Percentiles rank a stretch among this genome's conserved stretches.
Conservation (phyloP, 2,888 invertebrate species). For the Fissipunctia ypsillon region DNA sequence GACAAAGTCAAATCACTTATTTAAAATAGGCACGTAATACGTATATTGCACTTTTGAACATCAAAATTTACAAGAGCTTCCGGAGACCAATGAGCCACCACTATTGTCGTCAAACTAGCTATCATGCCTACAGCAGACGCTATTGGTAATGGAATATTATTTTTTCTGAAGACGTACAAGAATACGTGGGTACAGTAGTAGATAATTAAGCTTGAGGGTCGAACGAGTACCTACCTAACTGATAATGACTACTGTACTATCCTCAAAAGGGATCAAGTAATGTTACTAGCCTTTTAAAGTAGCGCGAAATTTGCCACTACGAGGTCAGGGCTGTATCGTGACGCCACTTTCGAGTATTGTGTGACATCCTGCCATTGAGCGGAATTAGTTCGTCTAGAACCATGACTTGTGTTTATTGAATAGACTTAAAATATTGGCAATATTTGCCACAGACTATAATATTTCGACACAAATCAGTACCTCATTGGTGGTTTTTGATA, state of each 20-base stretch:
- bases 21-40: no score
- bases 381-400: constrained; percentile 51
- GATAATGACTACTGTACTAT: neutral
- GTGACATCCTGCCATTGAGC: constrained; percentile 78
- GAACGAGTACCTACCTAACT: neutral
- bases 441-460: neutral
- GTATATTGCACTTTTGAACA: no score
- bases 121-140: neutral
- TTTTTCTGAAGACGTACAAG: neutral
- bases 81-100: neutral
- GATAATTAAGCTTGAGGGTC: constrained; percentile 28
- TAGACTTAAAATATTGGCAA: constrained; percentile 20
- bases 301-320: constrained; percentile 54
- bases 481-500: neutral
- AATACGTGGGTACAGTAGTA: neutral
- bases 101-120: neutral
- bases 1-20: no score
- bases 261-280: constrained; percentile 44
- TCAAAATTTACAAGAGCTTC: no score
- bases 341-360: constrained; percentile 66
- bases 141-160: neutral
- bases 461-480: constrained; percentile 1
- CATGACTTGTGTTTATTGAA: constrained; percentile 45
- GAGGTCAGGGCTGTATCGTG: constrained; percentile 71
- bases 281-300: constrained; percentile 35